Conservation (phyloP, 1,140 invertebrate genomes). For the Zaprionus taronus region DNA sequence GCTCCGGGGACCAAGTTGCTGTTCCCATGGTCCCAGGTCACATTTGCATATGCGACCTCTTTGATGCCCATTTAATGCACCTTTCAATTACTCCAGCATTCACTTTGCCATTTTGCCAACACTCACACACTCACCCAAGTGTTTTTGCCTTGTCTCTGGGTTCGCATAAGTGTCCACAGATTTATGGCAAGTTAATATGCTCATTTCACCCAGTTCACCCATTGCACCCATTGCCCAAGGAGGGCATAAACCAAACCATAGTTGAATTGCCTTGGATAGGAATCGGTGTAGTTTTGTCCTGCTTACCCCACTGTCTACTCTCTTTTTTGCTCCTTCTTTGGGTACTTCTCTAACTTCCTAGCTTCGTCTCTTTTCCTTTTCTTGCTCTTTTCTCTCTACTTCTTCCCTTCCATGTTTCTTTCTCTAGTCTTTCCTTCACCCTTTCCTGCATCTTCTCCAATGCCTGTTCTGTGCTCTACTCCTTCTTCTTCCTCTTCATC, state of each 20-base stretch:
- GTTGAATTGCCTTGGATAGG: slow-evolving; percentile 30
- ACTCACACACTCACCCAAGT: background rate
- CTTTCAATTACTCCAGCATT: slow-evolving; percentile 20
- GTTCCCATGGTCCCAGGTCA: background rate
- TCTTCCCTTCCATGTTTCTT: background rate
- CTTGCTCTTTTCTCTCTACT: background rate
- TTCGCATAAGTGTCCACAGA: slow-evolving; percentile 43
- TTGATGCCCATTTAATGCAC: background rate
- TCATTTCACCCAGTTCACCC: slow-evolving; percentile 63
- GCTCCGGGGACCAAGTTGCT: background rate
- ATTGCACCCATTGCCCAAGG: slow-evolving; percentile 41
- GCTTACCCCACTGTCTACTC: background rate
- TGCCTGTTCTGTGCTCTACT: background rate
- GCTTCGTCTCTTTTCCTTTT: background rate
- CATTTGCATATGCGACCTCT: slow-evolving; percentile 1
- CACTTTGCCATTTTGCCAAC: background rate
- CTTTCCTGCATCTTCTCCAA: background rate
- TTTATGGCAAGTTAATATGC: slow-evolving; percentile 79
- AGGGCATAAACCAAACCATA: slow-evolving; percentile 64
- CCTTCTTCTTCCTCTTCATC: background rate
- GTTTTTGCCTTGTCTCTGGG: background rate
- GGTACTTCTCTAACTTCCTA: background rate
- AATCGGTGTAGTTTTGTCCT: background rate
- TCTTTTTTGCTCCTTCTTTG: background rate
- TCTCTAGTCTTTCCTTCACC: background rate